These are phyloP conservation scores for Aspidiotus destructor DNA, from an alignment of 2,888 invertebrate genomes.

Conservation along the genomic window DNA sequence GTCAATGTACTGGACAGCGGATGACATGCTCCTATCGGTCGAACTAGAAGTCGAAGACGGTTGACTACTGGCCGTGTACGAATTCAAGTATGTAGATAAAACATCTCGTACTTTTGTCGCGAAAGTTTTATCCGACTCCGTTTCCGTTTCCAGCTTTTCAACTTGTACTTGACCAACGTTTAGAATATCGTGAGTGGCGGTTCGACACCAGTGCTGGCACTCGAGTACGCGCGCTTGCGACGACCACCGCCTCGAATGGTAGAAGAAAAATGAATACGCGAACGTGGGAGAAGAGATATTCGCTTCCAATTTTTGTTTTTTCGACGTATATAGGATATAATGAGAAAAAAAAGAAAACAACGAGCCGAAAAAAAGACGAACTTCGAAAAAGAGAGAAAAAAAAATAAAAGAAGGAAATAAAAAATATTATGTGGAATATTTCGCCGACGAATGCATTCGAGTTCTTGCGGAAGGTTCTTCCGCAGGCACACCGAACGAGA, in stretches of 20 bases:
- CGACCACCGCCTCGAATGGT: no score
- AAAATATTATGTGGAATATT: background rate
- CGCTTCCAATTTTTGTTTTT: no score
- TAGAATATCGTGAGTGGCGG: no score
- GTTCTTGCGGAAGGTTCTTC: background rate
- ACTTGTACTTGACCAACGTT: background rate
- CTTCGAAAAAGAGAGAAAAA: slow-evolving; percentile 8
- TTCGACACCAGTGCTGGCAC: no score
- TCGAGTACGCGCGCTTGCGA: no score
- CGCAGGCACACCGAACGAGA: slow-evolving; percentile 3
- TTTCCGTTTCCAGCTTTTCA: slow-evolving; percentile 26
- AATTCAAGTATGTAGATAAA: slow-evolving; percentile 24
- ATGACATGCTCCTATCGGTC: slow-evolving; percentile 17
- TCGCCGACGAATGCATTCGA: slow-evolving; percentile 5
- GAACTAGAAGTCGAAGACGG: slow-evolving; percentile 12
- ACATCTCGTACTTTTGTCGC: slow-evolving; percentile 21
- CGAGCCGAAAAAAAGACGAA: background rate
- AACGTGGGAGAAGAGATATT: no score
- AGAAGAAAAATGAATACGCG: no score
- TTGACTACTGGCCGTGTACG: slow-evolving; percentile 11
- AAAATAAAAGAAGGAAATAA: background rate
- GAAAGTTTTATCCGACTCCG: slow-evolving; percentile 12
- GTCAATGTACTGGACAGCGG: slow-evolving; percentile 8
- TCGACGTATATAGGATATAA: background rate
- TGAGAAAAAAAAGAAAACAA: slow-evolving; percentile 18